phyloP scores from a whole-genome alignment of 2,113 vertebrate genomes.

The Prunella fulvescens region DNA sequence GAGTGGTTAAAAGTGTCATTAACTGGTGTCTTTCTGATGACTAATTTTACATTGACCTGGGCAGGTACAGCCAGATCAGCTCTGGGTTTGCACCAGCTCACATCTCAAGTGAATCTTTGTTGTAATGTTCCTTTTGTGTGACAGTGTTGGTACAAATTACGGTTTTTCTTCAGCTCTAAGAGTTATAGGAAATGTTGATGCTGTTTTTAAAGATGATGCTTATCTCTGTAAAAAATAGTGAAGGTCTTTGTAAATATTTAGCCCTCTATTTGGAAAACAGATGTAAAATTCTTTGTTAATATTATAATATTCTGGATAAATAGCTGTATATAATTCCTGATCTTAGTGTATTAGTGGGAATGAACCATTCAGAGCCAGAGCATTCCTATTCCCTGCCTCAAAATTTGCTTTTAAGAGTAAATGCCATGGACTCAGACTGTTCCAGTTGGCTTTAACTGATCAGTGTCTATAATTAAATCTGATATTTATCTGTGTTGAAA shows the following conservation, averaged over 20 bases:
- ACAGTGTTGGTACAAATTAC: background rate
- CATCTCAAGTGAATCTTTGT: background rate
- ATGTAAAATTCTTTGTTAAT: background rate
- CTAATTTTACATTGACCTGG: background rate
- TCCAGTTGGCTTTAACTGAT: background rate
- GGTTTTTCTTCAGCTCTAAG: background rate
- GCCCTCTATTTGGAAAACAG: background rate
- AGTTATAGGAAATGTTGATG: background rate
- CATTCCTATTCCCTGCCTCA: background rate
- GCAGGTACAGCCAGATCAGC: background rate
- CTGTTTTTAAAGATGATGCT: background rate
- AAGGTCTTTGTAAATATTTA: background rate
- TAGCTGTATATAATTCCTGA: background rate
- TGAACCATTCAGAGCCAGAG: background rate
- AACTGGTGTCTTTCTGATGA: background rate
- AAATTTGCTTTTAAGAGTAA: background rate
- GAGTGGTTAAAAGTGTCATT: background rate
- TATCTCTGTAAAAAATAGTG: background rate
- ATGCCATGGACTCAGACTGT: background rate
- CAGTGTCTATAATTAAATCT: background rate
- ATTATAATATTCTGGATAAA: background rate
- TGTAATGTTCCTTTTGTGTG: background rate
- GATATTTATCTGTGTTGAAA: background rate
- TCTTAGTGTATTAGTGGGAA: no score
- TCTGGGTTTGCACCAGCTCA: background rate